Evolutionary conservation across 2,888 invertebrate species (phyloP), one percentile per base, ranked within the genome.

Genomic region (Lapara coniferarum): DNA sequence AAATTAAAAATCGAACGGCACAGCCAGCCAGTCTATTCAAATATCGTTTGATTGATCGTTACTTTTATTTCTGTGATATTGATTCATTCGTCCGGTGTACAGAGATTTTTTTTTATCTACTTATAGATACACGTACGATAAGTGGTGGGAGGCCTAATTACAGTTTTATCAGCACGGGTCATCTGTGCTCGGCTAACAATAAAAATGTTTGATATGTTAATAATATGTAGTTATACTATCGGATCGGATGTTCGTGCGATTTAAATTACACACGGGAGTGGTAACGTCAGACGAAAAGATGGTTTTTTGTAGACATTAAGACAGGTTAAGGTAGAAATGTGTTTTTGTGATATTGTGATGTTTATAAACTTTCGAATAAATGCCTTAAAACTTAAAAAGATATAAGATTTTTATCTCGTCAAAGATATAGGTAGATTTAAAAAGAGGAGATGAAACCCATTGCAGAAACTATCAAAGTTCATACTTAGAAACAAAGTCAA

Each of bases 41-140:
- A 91, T 86, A 90, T 86, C 83, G 87, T 85, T 87, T 92, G 93
- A 93, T 92, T 89, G 91, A 92, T 93, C 88, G 91, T 82, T 89
- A 87, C 86, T 87, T 88, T 87, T 89, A 89, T 89, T 88, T 87
- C 81, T 85, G 80, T 81, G 88, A 88, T 89, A 90, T 89, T 86
- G 88, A 89, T 87, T 89, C 88, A 86, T 84, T 88, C 83, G 83
- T 73, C 84, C 81, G 84, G 81, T 84, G 85, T 86, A 88, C 86
- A 85, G 87, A 86, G 85, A 83, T 70, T 82, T 89, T 87, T 84
- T 88, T 88, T 89, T 85, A 87, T 89, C 90, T 88, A 90, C 87
- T 90, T 89, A 87, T 90, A 89, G 86, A 89, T 89, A 92, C 88
- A 85, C 88, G 89, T 87, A 82, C 83, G 92, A 92, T 92, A 92